Conservation (phyloP, 2,113 vertebrate species). For the Machaerirhynchus nigripectus region DNA sequence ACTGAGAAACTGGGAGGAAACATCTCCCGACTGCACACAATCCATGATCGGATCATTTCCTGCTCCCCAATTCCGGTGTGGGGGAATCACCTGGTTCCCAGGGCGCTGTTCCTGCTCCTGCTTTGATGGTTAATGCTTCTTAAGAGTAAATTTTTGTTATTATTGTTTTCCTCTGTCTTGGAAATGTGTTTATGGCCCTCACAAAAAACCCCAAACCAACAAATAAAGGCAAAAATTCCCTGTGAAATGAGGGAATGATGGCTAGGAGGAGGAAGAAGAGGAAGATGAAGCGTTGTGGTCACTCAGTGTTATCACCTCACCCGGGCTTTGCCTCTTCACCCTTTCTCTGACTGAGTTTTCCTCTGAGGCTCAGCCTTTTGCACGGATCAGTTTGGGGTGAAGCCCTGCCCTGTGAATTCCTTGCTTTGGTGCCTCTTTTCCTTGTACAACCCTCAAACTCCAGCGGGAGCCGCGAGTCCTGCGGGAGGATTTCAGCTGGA, state of each 20-base stretch:
- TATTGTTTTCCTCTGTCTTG: not conserved
- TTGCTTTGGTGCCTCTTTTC: not conserved
- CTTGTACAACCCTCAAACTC: accelerated
- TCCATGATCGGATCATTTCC: accelerated
- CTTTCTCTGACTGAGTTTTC: not conserved
- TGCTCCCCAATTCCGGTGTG: not conserved
- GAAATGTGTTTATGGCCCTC: not conserved
- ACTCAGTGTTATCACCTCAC: not conserved
- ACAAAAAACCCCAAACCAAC: not conserved
- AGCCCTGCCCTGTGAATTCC: not conserved
- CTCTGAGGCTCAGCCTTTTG: not conserved
- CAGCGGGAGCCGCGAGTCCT: accelerated
- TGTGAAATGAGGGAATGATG: accelerated
- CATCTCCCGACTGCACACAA: not conserved
- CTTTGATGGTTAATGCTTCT: not conserved
- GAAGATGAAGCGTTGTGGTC: not conserved
- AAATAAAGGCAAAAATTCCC: not conserved
- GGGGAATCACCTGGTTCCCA: not conserved
- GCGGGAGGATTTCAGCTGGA: not conserved
- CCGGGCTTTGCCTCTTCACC: not conserved
- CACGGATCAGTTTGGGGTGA: accelerated
- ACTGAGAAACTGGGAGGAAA: not conserved
- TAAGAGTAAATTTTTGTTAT: not conserved
- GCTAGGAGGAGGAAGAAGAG: not conserved
- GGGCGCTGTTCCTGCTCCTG: not conserved